phyloP scores from a whole-genome alignment of 2,113 vertebrate genomes.

The Podiceps cristatus region DNA sequence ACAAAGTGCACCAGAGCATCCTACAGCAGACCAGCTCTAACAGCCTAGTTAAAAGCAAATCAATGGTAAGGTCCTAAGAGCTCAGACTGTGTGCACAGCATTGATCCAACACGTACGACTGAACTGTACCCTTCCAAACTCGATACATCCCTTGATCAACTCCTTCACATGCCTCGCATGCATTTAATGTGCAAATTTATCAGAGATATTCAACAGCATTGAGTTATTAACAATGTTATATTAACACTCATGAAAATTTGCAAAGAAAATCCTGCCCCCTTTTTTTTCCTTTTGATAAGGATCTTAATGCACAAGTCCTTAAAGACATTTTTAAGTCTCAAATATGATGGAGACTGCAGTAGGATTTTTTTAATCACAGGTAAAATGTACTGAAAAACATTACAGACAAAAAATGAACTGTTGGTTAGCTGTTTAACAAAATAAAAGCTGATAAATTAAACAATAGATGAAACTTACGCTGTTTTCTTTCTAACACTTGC shows the following conservation, averaged over 20 bases:
- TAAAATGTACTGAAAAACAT: neutral
- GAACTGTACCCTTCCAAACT: neutral
- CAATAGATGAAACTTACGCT: neutral
- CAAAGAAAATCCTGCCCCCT: neutral
- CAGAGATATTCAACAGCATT: neutral
- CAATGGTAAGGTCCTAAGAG: neutral
- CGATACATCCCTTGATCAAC: neutral
- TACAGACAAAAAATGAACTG: neutral
- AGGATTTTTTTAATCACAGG: neutral
- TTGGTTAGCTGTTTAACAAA: neutral
- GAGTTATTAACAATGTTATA: neutral
- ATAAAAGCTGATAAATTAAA: neutral
- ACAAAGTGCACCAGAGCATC: neutral
- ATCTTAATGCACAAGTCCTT: neutral
- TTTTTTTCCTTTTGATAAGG: neutral
- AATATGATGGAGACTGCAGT: neutral
- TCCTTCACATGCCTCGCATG: neutral
- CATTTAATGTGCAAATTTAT: neutral
- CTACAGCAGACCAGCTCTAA: neutral
- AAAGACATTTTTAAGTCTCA: neutral
- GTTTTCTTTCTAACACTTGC: neutral
- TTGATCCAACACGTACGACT: neutral
- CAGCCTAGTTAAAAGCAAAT: neutral
- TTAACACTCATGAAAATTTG: neutral
- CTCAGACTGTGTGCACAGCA: neutral